Percentiles rank a stretch among this genome's conserved stretches.
These are phyloP conservation scores for Strigamia transsilvanica DNA, from an alignment of 2,888 invertebrate species.

Conservation along the genomic window DNA sequence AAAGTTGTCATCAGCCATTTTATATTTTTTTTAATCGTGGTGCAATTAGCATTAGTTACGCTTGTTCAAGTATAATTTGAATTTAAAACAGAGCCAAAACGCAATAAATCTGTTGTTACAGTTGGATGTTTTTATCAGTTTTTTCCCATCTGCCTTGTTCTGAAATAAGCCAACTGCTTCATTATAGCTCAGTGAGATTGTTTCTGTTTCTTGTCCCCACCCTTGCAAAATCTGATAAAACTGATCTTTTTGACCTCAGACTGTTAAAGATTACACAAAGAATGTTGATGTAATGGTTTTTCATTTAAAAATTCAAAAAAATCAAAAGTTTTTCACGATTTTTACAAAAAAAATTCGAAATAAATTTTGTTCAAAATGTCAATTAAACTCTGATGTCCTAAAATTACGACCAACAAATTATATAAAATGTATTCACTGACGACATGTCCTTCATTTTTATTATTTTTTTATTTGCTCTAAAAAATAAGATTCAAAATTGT, in stretches of 20 bases:
- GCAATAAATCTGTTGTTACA: background rate
- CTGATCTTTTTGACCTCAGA: conserved; percentile 26
- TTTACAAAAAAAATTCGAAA: background rate
- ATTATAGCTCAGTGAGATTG: conserved; percentile 5
- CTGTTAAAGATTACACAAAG: background rate
- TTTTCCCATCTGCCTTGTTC: conserved; percentile 33
- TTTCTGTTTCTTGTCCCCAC: conserved; percentile 33
- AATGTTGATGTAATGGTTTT: conserved; percentile 24
- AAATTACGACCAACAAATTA: conserved; percentile 5
- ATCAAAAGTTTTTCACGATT: background rate
- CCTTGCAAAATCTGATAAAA: conserved; percentile 12
- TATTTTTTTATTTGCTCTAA: background rate
- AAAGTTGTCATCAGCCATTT: background rate
- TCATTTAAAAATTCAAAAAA: background rate
- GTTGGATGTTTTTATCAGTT: background rate
- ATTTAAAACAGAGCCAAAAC: background rate
- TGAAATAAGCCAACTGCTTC: conserved; percentile 45
- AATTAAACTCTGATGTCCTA: background rate
- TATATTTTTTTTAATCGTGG: background rate
- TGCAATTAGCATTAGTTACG: conserved; percentile 7
- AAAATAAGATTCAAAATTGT: background rate
- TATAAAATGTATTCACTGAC: background rate
- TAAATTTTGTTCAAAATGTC: background rate
- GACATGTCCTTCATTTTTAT: conserved; percentile 6
- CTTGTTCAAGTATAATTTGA: background rate